phyloP scores from a whole-genome alignment of 2,113 vertebrate genomes.

The Lepus europaeus region DNA sequence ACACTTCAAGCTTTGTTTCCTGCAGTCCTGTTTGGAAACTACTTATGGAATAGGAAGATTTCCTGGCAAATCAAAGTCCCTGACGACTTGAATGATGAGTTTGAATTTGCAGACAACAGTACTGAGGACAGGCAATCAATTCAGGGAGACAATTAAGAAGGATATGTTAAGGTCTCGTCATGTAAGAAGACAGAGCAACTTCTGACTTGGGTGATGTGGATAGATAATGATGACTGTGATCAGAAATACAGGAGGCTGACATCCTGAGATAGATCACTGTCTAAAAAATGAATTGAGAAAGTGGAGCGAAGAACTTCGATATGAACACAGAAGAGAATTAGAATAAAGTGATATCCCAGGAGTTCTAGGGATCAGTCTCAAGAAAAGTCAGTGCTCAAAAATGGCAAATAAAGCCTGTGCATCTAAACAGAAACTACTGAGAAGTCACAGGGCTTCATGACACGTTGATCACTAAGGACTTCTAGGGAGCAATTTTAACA shows the following conservation, averaged over 20 bases:
- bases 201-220: background rate
- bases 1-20: slow-evolving; percentile 3
- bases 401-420: background rate
- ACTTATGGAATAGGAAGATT: background rate
- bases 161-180: background rate
- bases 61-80: background rate
- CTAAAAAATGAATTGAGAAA: slow-evolving; percentile 32
- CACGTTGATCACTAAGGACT: background rate
- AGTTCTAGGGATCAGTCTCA: background rate
- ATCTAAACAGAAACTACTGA: background rate
- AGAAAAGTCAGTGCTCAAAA: background rate
- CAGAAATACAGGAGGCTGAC: background rate
- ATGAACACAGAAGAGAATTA: slow-evolving; percentile 15
- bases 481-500: background rate
- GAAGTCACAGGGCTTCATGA: background rate
- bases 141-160: background rate
- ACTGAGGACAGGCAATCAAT: background rate
- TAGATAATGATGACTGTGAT: background rate
- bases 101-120: background rate
- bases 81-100: background rate
- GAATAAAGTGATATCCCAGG: background rate
- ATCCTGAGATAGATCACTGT: background rate
- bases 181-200: background rate
- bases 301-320: background rate
- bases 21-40: background rate